Conservation (phyloP, 1,140 invertebrate species). For the Bathynomus jamesi region DNA sequence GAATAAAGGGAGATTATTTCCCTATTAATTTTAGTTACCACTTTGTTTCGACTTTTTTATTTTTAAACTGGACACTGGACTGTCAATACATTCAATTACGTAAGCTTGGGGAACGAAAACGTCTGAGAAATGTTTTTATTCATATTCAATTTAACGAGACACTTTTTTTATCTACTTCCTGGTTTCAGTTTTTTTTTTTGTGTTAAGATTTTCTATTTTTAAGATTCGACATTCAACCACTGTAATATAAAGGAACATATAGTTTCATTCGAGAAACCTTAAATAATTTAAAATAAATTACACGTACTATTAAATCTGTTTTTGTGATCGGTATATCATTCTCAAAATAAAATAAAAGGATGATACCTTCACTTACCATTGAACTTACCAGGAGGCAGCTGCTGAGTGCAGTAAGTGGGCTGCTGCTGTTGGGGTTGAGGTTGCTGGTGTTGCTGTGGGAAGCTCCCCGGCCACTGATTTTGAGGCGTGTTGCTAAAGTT, state of each 20-base stretch:
- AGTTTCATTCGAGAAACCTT: no score
- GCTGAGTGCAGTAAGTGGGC: conserved; percentile 25
- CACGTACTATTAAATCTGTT: no score
- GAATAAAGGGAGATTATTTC: neutral
- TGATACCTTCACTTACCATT: neutral
- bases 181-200: neutral
- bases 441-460: conserved; percentile 25
- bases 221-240: no score
- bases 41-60: no score
- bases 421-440: conserved; percentile 32
- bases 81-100: neutral
- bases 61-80: no score
- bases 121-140: neutral
- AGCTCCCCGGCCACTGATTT: conserved; percentile 23
- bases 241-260: no score
- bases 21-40: no score
- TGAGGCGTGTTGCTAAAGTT: conserved; percentile 23
- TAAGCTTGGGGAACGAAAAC: neutral
- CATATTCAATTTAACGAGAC: neutral
- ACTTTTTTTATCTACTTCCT: neutral
- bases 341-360: no score
- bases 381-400: conserved; percentile 30
- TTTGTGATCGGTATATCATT: no score
- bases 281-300: no score
- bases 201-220: no score